Conservation (phyloP, 2,797 vertebrate genomes). For the Rhabdomys pumilio region DNA sequence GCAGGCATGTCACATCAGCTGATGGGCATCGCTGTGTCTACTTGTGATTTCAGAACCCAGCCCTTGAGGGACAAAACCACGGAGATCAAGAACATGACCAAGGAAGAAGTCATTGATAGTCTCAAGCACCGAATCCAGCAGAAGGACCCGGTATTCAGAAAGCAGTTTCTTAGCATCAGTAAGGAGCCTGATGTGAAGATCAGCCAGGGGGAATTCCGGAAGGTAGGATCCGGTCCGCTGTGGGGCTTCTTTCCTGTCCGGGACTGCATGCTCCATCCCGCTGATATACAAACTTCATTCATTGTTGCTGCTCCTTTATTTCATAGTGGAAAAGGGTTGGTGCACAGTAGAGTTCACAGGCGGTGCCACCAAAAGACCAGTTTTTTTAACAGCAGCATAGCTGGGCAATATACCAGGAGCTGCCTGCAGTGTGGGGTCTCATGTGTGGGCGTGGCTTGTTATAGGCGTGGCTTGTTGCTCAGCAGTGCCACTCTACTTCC, state of each 20-base stretch:
- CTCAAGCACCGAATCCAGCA: constrained; percentile 79
- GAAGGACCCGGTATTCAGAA: constrained; percentile 74
- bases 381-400: not conserved
- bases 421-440: fast-evolving
- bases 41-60: constrained; percentile 83
- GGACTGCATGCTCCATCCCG: not conserved
- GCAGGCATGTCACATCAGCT: fast-evolving
- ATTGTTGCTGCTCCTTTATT: not conserved
- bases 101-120: constrained; percentile 84
- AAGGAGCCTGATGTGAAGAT: constrained; percentile 77
- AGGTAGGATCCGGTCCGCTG: constrained; percentile 79
- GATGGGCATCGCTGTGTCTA: fast-evolving
- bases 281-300: too few species aligned
- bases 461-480: too few species aligned
- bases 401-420: not conserved
- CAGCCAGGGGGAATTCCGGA: constrained; percentile 76
- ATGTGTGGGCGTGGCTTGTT: too few species aligned
- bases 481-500: not conserved
- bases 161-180: constrained; percentile 79
- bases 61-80: constrained; percentile 63
- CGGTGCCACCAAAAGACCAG: not conserved
- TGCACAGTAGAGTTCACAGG: not conserved
- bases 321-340: not conserved
- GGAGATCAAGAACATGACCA: constrained; percentile 61
- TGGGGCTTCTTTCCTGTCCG: not conserved